Conservation (phyloP, 2,113 vertebrate species). For the Actenoides hombroni region DNA sequence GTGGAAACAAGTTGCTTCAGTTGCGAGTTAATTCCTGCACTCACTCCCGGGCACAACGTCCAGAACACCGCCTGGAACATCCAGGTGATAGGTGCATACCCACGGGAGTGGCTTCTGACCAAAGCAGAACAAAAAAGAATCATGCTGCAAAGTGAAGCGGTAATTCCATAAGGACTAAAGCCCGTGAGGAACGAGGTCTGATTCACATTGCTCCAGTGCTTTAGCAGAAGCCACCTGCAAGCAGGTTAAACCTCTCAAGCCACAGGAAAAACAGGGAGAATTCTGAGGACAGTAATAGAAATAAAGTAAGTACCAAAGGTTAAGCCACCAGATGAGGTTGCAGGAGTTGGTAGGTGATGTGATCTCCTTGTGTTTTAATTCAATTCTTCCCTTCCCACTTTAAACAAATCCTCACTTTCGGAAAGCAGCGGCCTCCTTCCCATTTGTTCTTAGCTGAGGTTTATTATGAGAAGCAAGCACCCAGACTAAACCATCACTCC, state of each 20-base stretch:
- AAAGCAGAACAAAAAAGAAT: not conserved
- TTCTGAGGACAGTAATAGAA: not conserved
- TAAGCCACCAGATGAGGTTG: constrained; percentile 6
- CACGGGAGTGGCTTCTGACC: not conserved
- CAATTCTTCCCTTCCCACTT: not conserved
- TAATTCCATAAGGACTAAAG: not conserved
- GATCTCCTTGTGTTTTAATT: constrained; percentile 5
- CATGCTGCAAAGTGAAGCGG: not conserved
- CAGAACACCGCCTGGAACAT: not conserved
- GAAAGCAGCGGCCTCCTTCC: not conserved
- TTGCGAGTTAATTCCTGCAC: not conserved
- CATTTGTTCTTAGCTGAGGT: not conserved
- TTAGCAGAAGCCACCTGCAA: not conserved
- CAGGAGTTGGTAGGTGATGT: not conserved
- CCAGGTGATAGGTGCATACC: not conserved
- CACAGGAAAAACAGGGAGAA: not conserved
- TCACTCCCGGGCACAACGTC: not conserved
- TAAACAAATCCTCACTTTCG: constrained; percentile 17
- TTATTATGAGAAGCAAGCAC: not conserved
- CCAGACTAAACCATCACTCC: not conserved
- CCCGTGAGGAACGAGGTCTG: not conserved
- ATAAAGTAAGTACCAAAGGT: constrained; percentile 17
- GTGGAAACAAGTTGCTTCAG: not conserved
- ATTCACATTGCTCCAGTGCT: not conserved
- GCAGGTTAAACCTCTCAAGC: not conserved